Conservation (phyloP, 2,888 invertebrate genomes). For the Auanema sp. region DNA sequence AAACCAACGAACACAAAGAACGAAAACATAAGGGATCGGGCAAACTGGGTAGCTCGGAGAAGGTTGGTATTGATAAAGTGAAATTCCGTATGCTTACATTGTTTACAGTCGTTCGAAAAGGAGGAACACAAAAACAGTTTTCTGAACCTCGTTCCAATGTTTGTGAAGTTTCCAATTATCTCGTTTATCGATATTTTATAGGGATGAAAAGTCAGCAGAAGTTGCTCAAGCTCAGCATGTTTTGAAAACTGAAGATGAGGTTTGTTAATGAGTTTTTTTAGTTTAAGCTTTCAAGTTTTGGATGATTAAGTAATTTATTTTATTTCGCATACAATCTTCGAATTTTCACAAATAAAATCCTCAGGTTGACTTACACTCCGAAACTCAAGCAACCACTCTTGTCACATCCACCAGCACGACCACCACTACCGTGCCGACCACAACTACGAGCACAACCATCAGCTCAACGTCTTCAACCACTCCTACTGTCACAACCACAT, state of each 20-base stretch:
- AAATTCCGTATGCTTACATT: neutral
- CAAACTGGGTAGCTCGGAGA: neutral
- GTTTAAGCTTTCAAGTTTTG: too few species aligned
- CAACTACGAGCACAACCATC: constrained; percentile 10
- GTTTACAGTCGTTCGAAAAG: neutral
- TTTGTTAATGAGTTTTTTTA: too few species aligned
- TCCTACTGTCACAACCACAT: constrained; percentile 18
- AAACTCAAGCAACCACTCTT: constrained; percentile 2
- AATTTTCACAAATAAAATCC: neutral
- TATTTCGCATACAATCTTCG: too few species aligned
- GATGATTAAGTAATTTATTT: too few species aligned
- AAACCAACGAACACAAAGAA: constrained; percentile 13
- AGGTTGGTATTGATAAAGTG: neutral
- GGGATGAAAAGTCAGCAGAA: too few species aligned
- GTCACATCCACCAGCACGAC: constrained; percentile 14
- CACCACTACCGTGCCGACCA: constrained; percentile 17
- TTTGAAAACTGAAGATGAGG: too few species aligned
- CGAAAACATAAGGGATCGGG: constrained; percentile 8
- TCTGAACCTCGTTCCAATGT: too few species aligned
- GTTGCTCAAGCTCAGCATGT: too few species aligned
- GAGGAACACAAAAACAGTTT: neutral
- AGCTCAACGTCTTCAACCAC: constrained; percentile 19
- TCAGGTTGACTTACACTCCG: constrained; percentile 4
- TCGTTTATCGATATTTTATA: too few species aligned
- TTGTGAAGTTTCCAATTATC: too few species aligned